A percentile compares a stretch with the other conserved stretches of the same genome.
Evolutionary conservation across 1,140 invertebrate species (phyloP).

Genomic region (Cydia fagiglandana): DNA sequence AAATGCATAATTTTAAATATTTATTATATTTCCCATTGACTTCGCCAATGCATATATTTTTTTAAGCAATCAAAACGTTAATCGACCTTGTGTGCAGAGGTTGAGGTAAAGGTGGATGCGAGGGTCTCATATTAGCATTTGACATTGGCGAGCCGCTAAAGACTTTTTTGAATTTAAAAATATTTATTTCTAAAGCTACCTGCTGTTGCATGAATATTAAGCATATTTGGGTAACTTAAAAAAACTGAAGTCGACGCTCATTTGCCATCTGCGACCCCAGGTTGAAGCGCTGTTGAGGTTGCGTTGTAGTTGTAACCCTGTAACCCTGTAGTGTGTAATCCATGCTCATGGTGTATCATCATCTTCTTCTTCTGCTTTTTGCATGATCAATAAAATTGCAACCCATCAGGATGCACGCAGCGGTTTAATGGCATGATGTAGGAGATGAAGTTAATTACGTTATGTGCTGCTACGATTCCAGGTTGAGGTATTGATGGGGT

Average conservation of each 20-base stretch:
- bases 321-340: no score
- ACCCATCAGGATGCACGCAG: not conserved
- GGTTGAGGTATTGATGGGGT: not conserved
- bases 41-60: not conserved
- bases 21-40: not conserved
- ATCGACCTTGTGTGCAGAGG: conserved; percentile 15
- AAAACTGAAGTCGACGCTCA: no score
- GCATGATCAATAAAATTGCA: not conserved
- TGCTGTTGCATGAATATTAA: not conserved
- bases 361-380: no score
- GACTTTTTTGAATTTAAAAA: not conserved
- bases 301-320: no score
- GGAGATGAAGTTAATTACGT: no score
- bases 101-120: conserved; percentile 25
- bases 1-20: not conserved
- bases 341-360: not conserved
- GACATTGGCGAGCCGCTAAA: conserved; percentile 10
- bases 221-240: no score
- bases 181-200: not conserved
- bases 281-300: no score
- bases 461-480: not conserved
- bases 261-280: no score
- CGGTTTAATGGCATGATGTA: no score
- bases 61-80: conserved; percentile 2
- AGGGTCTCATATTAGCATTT: conserved; percentile 12